A percentile compares a stretch with the other conserved stretches of the same genome.
These are phyloP conservation scores for Strigops habroptila DNA, from an alignment of 2,113 vertebrate species.

Conservation along the genomic window DNA sequence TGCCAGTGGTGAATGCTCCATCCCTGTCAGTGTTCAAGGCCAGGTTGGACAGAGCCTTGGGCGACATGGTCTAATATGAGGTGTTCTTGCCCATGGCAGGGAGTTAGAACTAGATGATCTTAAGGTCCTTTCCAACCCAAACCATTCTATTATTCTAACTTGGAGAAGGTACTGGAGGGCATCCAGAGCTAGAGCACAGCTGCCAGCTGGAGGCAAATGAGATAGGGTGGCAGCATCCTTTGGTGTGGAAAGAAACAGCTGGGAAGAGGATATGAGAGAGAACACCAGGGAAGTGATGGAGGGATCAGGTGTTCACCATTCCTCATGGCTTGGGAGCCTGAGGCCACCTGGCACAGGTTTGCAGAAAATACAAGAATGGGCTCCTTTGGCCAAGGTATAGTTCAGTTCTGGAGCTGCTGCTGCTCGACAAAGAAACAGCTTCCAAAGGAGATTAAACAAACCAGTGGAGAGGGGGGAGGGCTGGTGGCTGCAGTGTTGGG, in stretches of 20 bases:
- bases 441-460: neutral
- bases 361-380: neutral
- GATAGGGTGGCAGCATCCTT: neutral
- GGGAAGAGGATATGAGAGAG: neutral
- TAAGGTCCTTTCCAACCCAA: neutral
- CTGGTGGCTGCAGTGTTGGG: neutral
- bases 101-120: neutral
- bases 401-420: neutral
- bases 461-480: neutral
- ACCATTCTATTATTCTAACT: neutral
- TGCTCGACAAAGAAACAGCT: neutral
- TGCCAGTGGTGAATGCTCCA: neutral
- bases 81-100: neutral
- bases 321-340: neutral
- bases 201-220: neutral
- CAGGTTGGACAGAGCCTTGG: neutral
- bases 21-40: neutral
- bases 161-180: neutral
- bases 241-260: neutral
- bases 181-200: neutral
- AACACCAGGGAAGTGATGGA: neutral
- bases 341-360: neutral
- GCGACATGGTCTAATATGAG: neutral
- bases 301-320: neutral
- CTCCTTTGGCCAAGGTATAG: neutral